These are phyloP conservation scores for Drosophila hamatofila DNA, from an alignment of 2,888 invertebrate species.

Conservation along the genomic window DNA sequence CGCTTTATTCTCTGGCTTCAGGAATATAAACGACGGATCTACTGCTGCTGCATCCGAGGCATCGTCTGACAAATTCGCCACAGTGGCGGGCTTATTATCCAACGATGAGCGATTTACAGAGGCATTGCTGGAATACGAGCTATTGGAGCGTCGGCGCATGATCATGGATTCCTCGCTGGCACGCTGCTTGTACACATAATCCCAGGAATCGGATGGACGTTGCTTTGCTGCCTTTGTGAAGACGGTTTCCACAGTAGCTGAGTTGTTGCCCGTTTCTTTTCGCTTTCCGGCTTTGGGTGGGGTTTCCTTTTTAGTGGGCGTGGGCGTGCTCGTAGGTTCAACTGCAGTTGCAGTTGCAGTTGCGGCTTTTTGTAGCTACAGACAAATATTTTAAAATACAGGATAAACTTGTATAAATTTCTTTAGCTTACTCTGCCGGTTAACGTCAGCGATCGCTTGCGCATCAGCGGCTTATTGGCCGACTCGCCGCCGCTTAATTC, in stretches of 20 bases:
- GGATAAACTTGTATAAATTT: neutral
- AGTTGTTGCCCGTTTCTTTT: slow-evolving; percentile 13
- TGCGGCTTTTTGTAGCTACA: slow-evolving; percentile 27
- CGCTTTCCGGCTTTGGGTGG: slow-evolving; percentile 48
- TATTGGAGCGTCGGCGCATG: slow-evolving; percentile 93
- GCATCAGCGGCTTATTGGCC: slow-evolving; percentile 78
- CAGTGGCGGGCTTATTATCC: slow-evolving; percentile 54
- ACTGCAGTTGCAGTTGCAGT: neutral
- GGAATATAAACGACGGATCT: slow-evolving; percentile 83
- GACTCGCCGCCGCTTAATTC: slow-evolving; percentile 69
- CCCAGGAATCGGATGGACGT: slow-evolving; percentile 85
- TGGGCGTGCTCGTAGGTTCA: slow-evolving; percentile 22
- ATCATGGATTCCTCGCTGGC: slow-evolving; percentile 91
- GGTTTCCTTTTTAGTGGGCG: slow-evolving; percentile 59
- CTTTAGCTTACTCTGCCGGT: slow-evolving; percentile 67
- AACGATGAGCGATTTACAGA: slow-evolving; percentile 87
- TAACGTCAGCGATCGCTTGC: slow-evolving; percentile 79
- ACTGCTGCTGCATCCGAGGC: slow-evolving; percentile 45
- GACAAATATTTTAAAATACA: neutral
- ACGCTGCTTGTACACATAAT: slow-evolving; percentile 88
- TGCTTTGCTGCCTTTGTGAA: slow-evolving; percentile 55
- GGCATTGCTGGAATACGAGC: slow-evolving; percentile 91
- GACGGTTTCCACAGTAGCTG: slow-evolving; percentile 27
- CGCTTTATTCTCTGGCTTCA: slow-evolving; percentile 82
- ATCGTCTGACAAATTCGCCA: slow-evolving; percentile 61